These are phyloP conservation scores for Caenorhabditis sp. DNA, from an alignment of 2,888 invertebrate genomes.

Conservation along the genomic window DNA sequence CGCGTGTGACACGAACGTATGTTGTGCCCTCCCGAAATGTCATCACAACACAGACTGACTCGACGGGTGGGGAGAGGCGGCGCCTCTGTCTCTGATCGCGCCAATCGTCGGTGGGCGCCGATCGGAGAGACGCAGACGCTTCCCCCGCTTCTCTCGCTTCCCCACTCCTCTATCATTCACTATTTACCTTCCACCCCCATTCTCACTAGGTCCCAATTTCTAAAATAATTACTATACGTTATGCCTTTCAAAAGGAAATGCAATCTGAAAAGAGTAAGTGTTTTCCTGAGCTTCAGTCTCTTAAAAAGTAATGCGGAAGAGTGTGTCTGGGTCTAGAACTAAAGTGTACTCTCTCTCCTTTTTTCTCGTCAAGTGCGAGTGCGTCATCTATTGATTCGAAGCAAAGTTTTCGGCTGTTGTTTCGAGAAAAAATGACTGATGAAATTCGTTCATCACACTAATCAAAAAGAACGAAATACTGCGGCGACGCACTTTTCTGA, in stretches of 20 bases:
- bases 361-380: background rate
- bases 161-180: constrained; percentile 5
- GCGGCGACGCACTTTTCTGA: too few relatives aligned
- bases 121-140: constrained; percentile 26
- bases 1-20: constrained; percentile 11
- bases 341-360: constrained; percentile 15
- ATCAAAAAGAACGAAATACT: too few relatives aligned
- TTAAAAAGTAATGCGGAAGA: background rate
- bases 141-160: constrained; percentile 7
- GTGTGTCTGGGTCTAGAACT: constrained; percentile 6
- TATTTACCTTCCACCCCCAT: background rate
- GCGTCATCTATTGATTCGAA: constrained; percentile 8
- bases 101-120: background rate
- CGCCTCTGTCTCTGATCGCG: background rate
- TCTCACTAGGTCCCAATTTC: background rate
- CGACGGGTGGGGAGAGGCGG: constrained; percentile 24
- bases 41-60: constrained; percentile 33
- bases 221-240: background rate
- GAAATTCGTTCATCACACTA: too few relatives aligned
- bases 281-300: background rate
- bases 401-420: background rate
- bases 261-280: constrained; percentile 10
- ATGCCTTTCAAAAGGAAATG: constrained; percentile 6
- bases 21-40: constrained; percentile 16
- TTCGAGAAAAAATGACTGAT: background rate